Percentiles rank a stretch among this genome's conserved stretches.
Evolutionary conservation across 2,888 invertebrate genomes (phyloP).

Genomic region (Catotricha subobsoleta): DNA sequence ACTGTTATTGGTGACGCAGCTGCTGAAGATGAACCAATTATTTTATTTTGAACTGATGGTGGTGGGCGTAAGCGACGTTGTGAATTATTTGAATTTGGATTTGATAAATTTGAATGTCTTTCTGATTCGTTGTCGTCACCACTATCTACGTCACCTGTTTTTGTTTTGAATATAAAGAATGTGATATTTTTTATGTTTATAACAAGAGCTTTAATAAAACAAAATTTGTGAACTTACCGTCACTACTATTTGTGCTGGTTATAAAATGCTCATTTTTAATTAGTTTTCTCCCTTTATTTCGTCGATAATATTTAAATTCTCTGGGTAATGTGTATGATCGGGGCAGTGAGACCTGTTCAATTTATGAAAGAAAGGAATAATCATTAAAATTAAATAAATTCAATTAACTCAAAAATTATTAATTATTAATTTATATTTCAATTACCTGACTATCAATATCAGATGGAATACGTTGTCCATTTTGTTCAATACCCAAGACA

Average conservation of each 20-base stretch:
- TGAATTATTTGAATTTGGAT: constrained; percentile 8
- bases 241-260: constrained; percentile 71
- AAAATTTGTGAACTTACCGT: constrained; percentile 36
- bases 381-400: neutral
- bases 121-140: constrained; percentile 50
- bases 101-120: constrained; percentile 28
- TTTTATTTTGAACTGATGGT: too few species aligned
- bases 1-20: neutral
- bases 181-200: too few species aligned
- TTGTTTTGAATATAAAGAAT: neutral
- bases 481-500: constrained; percentile 14
- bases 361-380: neutral
- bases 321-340: constrained; percentile 70
- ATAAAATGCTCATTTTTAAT: constrained; percentile 49
- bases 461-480: constrained; percentile 30
- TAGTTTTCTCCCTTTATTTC: constrained; percentile 35
- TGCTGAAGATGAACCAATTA: neutral
- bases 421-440: too few species aligned
- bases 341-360: constrained; percentile 53
- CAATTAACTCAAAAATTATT: neutral
- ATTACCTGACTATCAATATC: constrained; percentile 59
- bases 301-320: constrained; percentile 65
- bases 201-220: too few species aligned
- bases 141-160: constrained; percentile 63
- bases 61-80: constrained; percentile 8